A percentile compares a stretch with the other conserved stretches of the same genome.
These are phyloP conservation scores for Lamellibrachia satsuma DNA, from an alignment of 2,888 invertebrate genomes.

Conservation along the genomic window DNA sequence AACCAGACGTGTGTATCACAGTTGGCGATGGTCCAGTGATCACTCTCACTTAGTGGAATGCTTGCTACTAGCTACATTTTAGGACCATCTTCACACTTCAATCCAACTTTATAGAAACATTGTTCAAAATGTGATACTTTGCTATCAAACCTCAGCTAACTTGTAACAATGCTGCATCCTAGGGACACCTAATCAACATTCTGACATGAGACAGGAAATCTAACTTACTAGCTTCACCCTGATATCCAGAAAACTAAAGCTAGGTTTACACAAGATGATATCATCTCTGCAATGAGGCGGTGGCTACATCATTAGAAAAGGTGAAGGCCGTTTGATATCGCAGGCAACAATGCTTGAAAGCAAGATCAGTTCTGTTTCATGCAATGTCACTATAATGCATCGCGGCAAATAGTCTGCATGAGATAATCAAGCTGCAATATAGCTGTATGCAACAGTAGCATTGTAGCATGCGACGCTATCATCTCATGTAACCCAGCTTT, in stretches of 20 bases:
- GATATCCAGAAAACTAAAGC: background rate
- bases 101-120: background rate
- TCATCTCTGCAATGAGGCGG: too few species aligned
- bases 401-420: too few species aligned
- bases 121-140: background rate
- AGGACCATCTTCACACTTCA: background rate
- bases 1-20: background rate
- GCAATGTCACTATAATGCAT: too few species aligned
- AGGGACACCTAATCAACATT: background rate
- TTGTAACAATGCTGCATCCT: background rate
- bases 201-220: background rate
- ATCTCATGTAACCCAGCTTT: too few species aligned
- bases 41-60: background rate
- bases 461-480: too few species aligned
- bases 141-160: background rate
- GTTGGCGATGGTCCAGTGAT: background rate
- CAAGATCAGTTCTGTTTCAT: too few species aligned
- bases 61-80: background rate
- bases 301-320: too few species aligned
- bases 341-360: too few species aligned
- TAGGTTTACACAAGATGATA: too few species aligned
- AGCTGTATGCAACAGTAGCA: too few species aligned
- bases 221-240: background rate
- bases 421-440: too few species aligned
- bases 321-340: too few species aligned